phyloP scores from a whole-genome alignment of 2,113 vertebrate species.

The Mola mola region DNA sequence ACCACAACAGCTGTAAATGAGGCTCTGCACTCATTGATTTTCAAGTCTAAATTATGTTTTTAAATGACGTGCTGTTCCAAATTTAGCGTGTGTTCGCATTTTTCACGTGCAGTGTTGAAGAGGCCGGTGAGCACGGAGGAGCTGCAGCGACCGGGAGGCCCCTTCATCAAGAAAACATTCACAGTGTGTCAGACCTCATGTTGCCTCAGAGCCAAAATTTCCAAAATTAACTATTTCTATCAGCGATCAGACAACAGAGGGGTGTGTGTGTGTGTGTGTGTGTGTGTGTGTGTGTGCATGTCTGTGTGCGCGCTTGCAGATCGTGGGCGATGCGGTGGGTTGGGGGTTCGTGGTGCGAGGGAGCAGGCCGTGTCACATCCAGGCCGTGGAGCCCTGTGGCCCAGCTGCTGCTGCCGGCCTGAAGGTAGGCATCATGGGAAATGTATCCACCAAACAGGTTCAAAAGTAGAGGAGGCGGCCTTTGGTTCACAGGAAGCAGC shows the following conservation, averaged over 20 bases:
- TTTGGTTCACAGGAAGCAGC: not conserved
- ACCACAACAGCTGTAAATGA: not conserved
- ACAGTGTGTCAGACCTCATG: constrained; percentile 79
- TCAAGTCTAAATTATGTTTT: too few species aligned
- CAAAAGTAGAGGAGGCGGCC: too few species aligned
- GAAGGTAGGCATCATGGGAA: constrained; percentile 82
- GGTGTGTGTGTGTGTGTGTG: not conserved
- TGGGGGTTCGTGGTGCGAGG: constrained; percentile 94
- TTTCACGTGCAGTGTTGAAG: constrained; percentile 84
- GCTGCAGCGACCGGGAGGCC: constrained; percentile 86
- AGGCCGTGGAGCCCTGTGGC: constrained; percentile 91
- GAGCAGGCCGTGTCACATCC: constrained; percentile 88
- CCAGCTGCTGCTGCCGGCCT: constrained; percentile 88
- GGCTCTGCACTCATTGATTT: too few species aligned
- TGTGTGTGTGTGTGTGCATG: not conserved
- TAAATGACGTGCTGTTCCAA: too few species aligned
- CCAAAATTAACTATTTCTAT: not conserved
- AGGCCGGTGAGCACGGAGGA: constrained; percentile 88
- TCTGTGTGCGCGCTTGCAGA: constrained; percentile 68
- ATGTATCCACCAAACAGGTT: not conserved
- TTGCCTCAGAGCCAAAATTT: not conserved
- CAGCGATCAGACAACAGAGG: too few species aligned
- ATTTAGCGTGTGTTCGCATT: not conserved
- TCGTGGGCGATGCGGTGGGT: constrained; percentile 88
- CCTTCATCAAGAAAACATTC: constrained; percentile 86